Conservation (phyloP, 2,797 vertebrate species). For the Acrossocheilus wenchowensis region DNA sequence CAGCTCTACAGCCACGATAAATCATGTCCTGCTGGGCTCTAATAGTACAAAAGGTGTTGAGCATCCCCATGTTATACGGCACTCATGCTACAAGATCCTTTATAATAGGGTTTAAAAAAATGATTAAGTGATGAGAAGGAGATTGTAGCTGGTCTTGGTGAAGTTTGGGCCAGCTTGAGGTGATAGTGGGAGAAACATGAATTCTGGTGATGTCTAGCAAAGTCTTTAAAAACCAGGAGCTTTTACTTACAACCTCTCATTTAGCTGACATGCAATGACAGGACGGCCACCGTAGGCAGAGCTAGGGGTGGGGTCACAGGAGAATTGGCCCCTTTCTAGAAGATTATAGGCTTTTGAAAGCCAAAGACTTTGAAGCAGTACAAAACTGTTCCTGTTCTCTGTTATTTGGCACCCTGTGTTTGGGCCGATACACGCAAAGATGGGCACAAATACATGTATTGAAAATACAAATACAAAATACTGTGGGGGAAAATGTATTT, state of each 20-base stretch:
- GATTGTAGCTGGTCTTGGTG: neutral
- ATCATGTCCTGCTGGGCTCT: conserved; percentile 54
- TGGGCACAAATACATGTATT: too few species aligned
- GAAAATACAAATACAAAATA: too few species aligned
- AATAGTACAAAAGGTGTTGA: conserved; percentile 52
- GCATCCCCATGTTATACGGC: conserved; percentile 44
- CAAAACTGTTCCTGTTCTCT: neutral
- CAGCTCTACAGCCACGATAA: conserved; percentile 43
- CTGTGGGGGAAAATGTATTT: too few species aligned
- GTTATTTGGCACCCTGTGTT: neutral
- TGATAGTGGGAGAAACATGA: neutral
- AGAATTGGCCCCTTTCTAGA: neutral
- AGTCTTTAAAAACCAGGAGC: neutral
- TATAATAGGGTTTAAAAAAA: conserved; percentile 28
- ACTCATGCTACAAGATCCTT: conserved; percentile 34
- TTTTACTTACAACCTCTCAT: neutral
- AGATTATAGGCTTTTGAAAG: neutral
- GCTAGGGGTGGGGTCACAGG: neutral
- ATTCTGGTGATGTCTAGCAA: neutral
- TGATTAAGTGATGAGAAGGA: conserved; percentile 6
- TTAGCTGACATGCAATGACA: neutral
- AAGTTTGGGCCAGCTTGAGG: neutral
- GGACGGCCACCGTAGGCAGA: neutral
- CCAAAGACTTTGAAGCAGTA: neutral
- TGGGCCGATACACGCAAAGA: neutral